Conservation (phyloP, 2,888 invertebrate genomes). For the Pristionchus maxplancki region DNA sequence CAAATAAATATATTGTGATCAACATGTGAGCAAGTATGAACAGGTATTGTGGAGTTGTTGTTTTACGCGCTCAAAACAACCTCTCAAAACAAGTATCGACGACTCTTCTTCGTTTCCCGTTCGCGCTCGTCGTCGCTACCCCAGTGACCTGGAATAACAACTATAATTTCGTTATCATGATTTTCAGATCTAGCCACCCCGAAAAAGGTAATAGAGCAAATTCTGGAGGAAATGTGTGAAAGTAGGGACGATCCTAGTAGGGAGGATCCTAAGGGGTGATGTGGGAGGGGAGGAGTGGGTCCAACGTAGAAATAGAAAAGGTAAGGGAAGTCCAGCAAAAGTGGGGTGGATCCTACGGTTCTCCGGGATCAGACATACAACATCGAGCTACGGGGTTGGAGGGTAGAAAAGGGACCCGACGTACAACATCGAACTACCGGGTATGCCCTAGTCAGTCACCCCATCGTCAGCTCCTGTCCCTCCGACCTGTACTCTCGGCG, state of each 20-base stretch:
- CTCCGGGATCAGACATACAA: no score
- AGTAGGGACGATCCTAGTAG: no score
- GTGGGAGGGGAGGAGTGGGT: no score
- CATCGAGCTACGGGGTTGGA: background rate
- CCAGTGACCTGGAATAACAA: background rate
- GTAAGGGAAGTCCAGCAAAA: no score
- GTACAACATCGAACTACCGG: conserved; percentile 63
- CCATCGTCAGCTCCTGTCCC: conserved; percentile 68
- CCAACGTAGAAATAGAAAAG: no score
- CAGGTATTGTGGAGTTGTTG: background rate
- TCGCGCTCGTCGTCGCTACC: conserved; percentile 1
- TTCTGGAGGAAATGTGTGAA: no score
- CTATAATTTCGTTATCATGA: background rate
- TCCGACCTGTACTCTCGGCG: conserved; percentile 70
- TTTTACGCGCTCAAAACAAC: background rate
- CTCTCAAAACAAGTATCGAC: conserved; percentile 5
- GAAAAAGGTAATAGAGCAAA: no score
- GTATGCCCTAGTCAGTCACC: conserved; percentile 58
- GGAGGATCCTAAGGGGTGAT: no score
- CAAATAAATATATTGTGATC: background rate
- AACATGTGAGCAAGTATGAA: conserved; percentile 30
- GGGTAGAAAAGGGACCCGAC: no score
- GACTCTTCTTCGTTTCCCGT: conserved; percentile 14
- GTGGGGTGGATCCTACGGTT: no score
- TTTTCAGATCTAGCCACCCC: background rate